Conservation (phyloP, 2,888 invertebrate species). For the Laspeyria flexula region DNA sequence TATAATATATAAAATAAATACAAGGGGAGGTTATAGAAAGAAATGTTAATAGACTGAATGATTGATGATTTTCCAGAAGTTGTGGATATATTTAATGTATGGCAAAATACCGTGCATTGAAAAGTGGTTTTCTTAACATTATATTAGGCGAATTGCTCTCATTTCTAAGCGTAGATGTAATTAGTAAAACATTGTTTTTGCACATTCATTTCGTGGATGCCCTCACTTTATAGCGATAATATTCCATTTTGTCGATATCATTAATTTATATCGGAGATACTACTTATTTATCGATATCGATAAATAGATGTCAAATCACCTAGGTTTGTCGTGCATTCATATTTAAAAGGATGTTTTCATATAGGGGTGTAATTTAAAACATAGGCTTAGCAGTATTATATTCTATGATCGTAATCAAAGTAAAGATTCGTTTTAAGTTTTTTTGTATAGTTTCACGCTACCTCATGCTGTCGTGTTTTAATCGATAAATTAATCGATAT, state of each 20-base stretch:
- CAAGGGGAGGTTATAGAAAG: background rate
- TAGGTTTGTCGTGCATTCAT: background rate
- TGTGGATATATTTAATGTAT: too few relatives aligned
- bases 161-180: conserved; percentile 36
- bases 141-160: conserved; percentile 44
- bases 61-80: too few relatives aligned
- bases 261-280: too few relatives aligned
- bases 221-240: conserved; percentile 8
- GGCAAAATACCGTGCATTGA: conserved; percentile 24
- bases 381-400: conserved; percentile 81
- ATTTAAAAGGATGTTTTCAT: conserved; percentile 18
- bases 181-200: conserved; percentile 23
- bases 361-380: conserved; percentile 48
- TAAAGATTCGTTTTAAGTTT: conserved; percentile 55
- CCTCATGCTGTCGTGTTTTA: conserved; percentile 74
- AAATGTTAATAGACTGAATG: background rate
- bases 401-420: conserved; percentile 54
- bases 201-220: conserved; percentile 12
- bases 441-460: conserved; percentile 64
- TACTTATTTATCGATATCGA: conserved; percentile 14
- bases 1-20: too few relatives aligned
- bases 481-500: conserved; percentile 44
- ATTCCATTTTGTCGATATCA: conserved; percentile 18
- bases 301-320: conserved; percentile 5
- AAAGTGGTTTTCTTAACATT: conserved; percentile 22